phyloP scores from a whole-genome alignment of 1,140 invertebrate genomes.

The Drosophila pallidifrons region DNA sequence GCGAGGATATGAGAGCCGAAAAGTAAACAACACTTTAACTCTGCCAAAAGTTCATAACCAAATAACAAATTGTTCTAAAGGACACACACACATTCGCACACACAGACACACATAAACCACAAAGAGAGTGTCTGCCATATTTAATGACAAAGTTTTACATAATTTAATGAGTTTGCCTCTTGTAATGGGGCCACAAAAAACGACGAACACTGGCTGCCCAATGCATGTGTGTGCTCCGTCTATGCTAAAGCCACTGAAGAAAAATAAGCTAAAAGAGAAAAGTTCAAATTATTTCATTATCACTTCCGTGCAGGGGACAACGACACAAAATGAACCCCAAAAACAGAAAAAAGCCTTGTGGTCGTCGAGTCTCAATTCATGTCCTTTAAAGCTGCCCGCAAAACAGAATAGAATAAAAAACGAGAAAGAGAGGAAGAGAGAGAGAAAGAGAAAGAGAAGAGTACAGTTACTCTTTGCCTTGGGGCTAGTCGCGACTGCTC shows the following conservation, averaged over 20 bases:
- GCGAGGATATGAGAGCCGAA: constrained; percentile 4
- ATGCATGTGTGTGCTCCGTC: constrained; percentile 20
- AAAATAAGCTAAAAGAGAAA: constrained; percentile 66
- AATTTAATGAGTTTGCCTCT: constrained; percentile 77
- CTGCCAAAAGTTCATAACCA: constrained; percentile 70
- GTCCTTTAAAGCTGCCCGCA: constrained; percentile 42
- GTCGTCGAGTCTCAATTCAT: constrained; percentile 22
- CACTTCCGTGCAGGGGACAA: constrained; percentile 63
- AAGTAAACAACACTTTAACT: constrained; percentile 72
- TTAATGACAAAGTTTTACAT: constrained; percentile 83
- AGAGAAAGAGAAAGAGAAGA: neutral
- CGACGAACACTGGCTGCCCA: constrained; percentile 10
- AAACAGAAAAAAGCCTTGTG: neutral
- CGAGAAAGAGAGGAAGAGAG: constrained; percentile 2
- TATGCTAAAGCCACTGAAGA: constrained; percentile 37
- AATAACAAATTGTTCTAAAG: constrained; percentile 71
- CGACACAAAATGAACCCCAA: neutral
- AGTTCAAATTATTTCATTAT: constrained; percentile 83
- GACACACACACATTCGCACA: constrained; percentile 27
- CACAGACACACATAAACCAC: neutral
- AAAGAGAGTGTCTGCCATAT: constrained; percentile 51
- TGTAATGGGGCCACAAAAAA: constrained; percentile 37
- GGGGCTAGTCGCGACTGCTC: constrained; percentile 47
- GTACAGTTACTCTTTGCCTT: neutral
- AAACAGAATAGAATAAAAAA: constrained; percentile 34